Conservation (phyloP, 2,797 vertebrate genomes). For the Emys orbicularis region DNA sequence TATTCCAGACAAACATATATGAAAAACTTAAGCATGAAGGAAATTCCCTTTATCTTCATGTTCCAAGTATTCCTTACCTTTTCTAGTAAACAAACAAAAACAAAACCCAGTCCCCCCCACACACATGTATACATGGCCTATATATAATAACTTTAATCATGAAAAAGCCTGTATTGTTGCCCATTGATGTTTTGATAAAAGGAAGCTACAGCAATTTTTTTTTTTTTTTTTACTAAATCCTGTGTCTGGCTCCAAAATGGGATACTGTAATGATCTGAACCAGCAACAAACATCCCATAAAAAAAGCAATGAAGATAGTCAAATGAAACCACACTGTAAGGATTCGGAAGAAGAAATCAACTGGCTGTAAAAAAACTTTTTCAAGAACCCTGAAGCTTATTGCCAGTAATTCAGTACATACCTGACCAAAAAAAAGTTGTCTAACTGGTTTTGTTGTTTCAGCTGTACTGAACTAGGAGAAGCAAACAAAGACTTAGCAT, state of each 20-base stretch:
- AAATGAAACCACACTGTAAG: neutral
- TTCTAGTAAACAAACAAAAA: neutral
- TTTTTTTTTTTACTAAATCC: neutral
- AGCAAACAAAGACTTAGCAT: slow-evolving; percentile 63
- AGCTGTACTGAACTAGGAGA: slow-evolving; percentile 36
- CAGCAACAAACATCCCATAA: neutral
- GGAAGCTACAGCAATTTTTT: neutral
- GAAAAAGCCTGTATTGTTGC: neutral
- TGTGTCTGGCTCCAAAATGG: neutral
- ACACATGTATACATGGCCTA: neutral
- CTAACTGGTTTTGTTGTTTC: slow-evolving; percentile 74
- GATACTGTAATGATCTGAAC: neutral
- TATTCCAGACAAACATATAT: slow-evolving; percentile 40
- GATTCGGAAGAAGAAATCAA: slow-evolving; percentile 18
- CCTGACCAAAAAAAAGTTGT: slow-evolving; percentile 46
- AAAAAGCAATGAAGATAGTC: neutral
- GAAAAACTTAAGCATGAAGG: neutral
- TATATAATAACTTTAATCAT: neutral
- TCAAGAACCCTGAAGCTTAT: slow-evolving; percentile 46
- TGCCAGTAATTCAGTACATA: slow-evolving; percentile 64
- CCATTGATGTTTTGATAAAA: neutral
- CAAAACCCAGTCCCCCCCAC: neutral
- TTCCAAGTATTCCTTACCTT: neutral
- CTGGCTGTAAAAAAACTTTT: neutral
- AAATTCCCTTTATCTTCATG: neutral